phyloP scores from a whole-genome alignment of 2,797 vertebrate species.

The Strix occidentalis region DNA sequence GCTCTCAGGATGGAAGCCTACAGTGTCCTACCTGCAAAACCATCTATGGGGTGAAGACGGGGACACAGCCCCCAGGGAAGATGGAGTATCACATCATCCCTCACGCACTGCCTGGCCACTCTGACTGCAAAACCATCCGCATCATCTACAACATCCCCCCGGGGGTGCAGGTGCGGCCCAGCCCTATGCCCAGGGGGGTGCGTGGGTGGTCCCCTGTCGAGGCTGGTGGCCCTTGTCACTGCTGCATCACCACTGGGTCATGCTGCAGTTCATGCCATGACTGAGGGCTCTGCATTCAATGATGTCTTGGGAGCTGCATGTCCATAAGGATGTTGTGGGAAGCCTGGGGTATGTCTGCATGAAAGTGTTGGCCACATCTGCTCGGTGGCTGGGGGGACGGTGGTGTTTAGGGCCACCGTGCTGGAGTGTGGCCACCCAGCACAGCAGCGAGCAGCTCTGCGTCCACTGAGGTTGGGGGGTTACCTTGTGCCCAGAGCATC shows the following conservation, averaged over 20 bases:
- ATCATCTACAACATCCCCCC: slow-evolving; percentile 98
- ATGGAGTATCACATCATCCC: slow-evolving; percentile 98
- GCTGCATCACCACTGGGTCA: not conserved
- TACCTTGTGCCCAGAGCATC: not conserved
- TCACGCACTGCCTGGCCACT: slow-evolving; percentile 91
- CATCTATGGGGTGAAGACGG: slow-evolving; percentile 95
- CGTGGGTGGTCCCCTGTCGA: not conserved
- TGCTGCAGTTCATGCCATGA: not conserved
- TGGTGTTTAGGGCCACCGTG: not conserved
- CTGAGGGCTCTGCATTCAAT: accelerated
- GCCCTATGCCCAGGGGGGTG: not conserved
- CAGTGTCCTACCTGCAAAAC: slow-evolving; percentile 98
- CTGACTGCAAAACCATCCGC: slow-evolving; percentile 94
- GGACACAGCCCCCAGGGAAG: slow-evolving; percentile 96
- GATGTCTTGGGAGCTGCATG: not conserved
- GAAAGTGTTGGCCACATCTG: not conserved
- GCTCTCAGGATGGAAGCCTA: slow-evolving; percentile 88
- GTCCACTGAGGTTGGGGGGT: not conserved
- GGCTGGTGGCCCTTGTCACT: not conserved
- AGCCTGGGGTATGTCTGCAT: not conserved
- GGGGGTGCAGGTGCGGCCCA: slow-evolving; percentile 87
- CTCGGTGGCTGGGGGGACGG: accelerated
- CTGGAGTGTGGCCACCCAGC: accelerated
- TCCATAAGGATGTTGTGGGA: not conserved
- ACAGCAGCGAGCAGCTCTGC: not conserved